Base-by-base conservation (phyloP, 2,797 vertebrate species). In the Vireo griseus region DNA sequence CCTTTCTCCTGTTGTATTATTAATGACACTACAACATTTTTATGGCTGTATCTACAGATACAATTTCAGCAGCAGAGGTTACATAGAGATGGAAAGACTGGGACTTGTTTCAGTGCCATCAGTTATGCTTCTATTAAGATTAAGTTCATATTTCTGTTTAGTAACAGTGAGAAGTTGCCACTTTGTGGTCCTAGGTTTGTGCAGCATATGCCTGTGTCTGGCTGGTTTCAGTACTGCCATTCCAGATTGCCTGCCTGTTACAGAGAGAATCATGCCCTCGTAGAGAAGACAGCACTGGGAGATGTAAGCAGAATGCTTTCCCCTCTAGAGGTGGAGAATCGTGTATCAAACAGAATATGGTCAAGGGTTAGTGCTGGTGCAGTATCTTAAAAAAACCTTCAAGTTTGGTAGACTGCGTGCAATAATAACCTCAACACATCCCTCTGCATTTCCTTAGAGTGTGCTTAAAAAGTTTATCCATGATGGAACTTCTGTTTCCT, bases 251-350 rank as follows among this genome's bases (percentile, higher is more conserved):
- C 22, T 45, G 29, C 1, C 5, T 65, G 1, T 47, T 59, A 20
- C 13, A 29, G 37, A 55, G 26, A 68, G 15, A 37, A 22, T 37
- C 14, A 6, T 22, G 31, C 5, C 7, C 7, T 24, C 5, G 0
- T 5, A 44, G 37, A 22, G 6, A 45, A 7, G 14, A 61, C 24
- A 44, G 7, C 13, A 24, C 25, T 5, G 3, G 15, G 16, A 16
- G 6, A 35, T 55, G 9, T 44, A 42, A 44, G 39, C 11, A 57
- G 5, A 61, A 37, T 13, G 6, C 13, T 9, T 57, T 73, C 50
- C 66, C 22, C 7, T 73, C 21, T 29, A 5, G 6, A 12, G 12
- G 13, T 2, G 5, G 7, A 2, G 3, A 3, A 39, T 18, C 4
- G 6, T 0, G 1, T 24, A 45, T 5, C 8, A 80, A 76, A 42